These are phyloP conservation scores for Tangara arthus DNA, from an alignment of 2,797 vertebrate genomes.

Conservation along the genomic window DNA sequence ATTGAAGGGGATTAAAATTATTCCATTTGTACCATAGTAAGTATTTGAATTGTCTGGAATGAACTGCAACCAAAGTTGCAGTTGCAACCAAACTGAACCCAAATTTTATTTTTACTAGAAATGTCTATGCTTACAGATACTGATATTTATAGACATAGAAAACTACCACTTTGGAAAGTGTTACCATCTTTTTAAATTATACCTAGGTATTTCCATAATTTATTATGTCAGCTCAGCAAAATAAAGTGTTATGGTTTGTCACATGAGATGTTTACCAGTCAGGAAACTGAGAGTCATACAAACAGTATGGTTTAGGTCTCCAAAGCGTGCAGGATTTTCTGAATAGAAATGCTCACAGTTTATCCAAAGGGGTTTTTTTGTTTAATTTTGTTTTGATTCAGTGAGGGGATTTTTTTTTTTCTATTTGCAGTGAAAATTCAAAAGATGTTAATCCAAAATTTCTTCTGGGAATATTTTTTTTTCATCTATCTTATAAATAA, in stretches of 20 bases:
- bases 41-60: neutral
- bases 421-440: neutral
- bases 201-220: neutral
- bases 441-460: neutral
- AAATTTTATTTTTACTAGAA: neutral
- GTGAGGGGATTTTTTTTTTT: accelerated
- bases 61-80: neutral
- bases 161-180: neutral
- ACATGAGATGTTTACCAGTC: neutral
- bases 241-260: neutral
- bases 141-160: neutral
- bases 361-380: neutral
- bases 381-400: neutral
- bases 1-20: neutral
- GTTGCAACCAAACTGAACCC: neutral
- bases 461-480: neutral
- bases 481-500: neutral
- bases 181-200: neutral
- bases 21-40: neutral
- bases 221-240: neutral
- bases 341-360: neutral
- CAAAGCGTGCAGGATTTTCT: neutral
- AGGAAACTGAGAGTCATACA: neutral
- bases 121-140: neutral
- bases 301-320: neutral